A percentile compares a stretch with the other conserved stretches of the same genome.
phyloP scores from a whole-genome alignment of 2,113 vertebrate genomes.

The Peromyscus maniculatus region DNA sequence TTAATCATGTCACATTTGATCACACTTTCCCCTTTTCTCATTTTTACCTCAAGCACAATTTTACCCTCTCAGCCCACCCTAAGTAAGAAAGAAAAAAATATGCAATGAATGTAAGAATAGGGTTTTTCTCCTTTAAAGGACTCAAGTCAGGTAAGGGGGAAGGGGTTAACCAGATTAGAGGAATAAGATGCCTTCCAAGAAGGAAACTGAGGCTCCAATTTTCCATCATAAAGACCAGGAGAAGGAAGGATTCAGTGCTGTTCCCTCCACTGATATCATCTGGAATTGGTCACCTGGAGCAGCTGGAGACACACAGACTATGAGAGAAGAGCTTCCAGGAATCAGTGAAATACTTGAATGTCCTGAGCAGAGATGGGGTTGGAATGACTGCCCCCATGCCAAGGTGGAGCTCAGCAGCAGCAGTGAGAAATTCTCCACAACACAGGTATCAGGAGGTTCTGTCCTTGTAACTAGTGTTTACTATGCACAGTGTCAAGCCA shows the following conservation, averaged over 20 bases:
- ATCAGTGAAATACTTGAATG: background rate
- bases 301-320: background rate
- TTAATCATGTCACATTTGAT: background rate
- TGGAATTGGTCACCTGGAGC: background rate
- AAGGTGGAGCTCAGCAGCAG: background rate
- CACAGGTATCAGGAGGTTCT: background rate
- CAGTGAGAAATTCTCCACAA: background rate
- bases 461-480: background rate
- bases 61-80: background rate
- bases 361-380: background rate
- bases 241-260: background rate
- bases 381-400: background rate
- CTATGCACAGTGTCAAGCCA: background rate
- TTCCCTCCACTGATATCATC: background rate
- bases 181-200: background rate
- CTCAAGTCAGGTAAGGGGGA: background rate
- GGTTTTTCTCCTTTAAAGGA: background rate
- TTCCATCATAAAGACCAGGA: background rate
- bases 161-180: background rate
- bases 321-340: background rate
- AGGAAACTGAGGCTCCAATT: background rate
- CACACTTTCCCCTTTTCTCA: background rate
- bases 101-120: background rate
- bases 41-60: slow-evolving; percentile 45
- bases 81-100: background rate